A percentile compares a stretch with the other conserved stretches of the same genome.
Conservation (phyloP, 2,888 invertebrate genomes). For the Lydus trimaculatus region DNA sequence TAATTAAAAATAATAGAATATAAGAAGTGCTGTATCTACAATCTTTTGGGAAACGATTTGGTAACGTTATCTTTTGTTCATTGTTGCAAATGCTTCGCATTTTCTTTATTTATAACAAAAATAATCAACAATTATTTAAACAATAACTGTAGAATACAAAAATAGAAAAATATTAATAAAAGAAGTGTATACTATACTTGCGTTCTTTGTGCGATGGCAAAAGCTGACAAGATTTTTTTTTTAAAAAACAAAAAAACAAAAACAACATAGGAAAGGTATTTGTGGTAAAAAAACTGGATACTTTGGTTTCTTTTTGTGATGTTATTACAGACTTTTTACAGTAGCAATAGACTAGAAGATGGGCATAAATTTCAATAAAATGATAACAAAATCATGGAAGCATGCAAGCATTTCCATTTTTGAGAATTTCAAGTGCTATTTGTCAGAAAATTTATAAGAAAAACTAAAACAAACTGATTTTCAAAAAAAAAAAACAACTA, state of each 20-base stretch:
- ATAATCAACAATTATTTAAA: conserved; percentile 29
- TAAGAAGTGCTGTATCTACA: conserved; percentile 41
- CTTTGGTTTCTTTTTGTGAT: conserved; percentile 41
- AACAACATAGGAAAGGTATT: conserved; percentile 29
- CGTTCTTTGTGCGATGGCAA: conserved; percentile 52
- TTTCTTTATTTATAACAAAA: conserved; percentile 32
- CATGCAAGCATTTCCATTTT: conserved; percentile 16
- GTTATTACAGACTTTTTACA: conserved; percentile 25
- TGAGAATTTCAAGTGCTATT: background rate
- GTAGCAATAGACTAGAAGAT: conserved; percentile 35
- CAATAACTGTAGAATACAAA: conserved; percentile 51
- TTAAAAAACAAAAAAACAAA: conserved; percentile 20
- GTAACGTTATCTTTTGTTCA: conserved; percentile 28
- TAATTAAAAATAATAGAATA: background rate
- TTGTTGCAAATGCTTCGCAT: conserved; percentile 33
- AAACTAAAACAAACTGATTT: background rate
- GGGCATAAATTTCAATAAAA: conserved; percentile 17
- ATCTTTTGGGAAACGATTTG: conserved; percentile 21
- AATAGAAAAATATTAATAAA: conserved; percentile 32
- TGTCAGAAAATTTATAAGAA: background rate
- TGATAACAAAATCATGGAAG: background rate
- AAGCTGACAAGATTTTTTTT: conserved; percentile 35
- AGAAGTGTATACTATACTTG: conserved; percentile 49
- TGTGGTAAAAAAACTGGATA: conserved; percentile 27
- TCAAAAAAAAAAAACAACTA: background rate